Evolutionary conservation across 2,113 vertebrate species (phyloP).

Genomic region (Erpornis zantholeuca): DNA sequence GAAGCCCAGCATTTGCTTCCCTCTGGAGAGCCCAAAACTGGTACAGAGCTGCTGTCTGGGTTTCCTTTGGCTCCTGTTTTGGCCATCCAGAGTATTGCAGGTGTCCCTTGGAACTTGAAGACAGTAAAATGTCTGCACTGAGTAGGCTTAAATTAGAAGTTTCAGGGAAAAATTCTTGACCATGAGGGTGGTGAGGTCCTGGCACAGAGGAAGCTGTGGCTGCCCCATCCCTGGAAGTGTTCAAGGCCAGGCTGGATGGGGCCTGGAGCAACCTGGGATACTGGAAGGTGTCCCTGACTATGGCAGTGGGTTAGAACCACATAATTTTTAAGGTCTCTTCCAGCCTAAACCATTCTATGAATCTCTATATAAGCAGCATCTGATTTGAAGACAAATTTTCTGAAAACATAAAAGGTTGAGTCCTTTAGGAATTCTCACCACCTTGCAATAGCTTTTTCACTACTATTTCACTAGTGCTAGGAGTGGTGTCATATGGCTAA

Average conservation of each 20-base stretch:
- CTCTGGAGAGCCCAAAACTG: accelerated
- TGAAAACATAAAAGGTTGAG: accelerated
- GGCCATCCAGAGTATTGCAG: neutral
- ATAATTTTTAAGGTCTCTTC: neutral
- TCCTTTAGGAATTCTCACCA: neutral
- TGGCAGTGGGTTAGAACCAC: neutral
- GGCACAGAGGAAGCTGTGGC: neutral
- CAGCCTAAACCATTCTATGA: neutral
- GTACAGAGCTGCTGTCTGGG: accelerated
- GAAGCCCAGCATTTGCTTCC: accelerated
- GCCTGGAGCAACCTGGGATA: neutral
- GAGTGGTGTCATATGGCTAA: neutral
- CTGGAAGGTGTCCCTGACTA: neutral
- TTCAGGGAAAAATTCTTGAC: neutral
- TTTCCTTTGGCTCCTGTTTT: neutral
- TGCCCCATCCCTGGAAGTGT: neutral
- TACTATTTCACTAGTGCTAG: neutral
- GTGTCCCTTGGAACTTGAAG: neutral
- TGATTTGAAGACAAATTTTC: neutral
- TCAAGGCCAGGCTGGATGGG: neutral
- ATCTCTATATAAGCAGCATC: neutral
- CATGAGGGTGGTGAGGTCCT: neutral
- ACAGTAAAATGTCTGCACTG: neutral
- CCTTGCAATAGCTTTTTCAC: neutral
- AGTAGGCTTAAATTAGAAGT: neutral